Conservation (phyloP, 1,140 invertebrate genomes). For the Aleiodes sp. region DNA sequence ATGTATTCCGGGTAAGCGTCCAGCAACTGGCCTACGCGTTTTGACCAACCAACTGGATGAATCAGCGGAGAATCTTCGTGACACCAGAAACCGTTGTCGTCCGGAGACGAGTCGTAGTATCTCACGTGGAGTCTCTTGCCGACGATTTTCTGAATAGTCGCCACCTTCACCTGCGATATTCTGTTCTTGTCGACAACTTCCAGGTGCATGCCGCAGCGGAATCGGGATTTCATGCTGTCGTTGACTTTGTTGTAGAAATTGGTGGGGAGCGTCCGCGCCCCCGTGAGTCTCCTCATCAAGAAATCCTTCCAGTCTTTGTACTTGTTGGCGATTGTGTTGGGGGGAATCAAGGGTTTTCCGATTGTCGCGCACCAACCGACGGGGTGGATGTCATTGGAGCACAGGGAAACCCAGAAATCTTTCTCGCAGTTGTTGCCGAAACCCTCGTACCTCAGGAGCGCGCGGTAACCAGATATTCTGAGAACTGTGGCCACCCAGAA, state of each 20-base stretch:
- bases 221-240: constrained; percentile 84
- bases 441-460: constrained; percentile 92
- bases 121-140: constrained; percentile 90
- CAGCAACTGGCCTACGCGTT: constrained; percentile 81
- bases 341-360: constrained; percentile 93
- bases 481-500: constrained; percentile 96
- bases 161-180: constrained; percentile 92
- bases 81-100: constrained; percentile 92
- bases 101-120: constrained; percentile 84
- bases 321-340: constrained; percentile 89
- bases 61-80: constrained; percentile 94
- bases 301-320: constrained; percentile 97
- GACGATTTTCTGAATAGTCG: constrained; percentile 87
- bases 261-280: constrained; percentile 90
- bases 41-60: constrained; percentile 95
- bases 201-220: constrained; percentile 82
- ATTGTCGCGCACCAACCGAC: constrained; percentile 97
- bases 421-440: constrained; percentile 87
- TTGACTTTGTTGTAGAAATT: constrained; percentile 91
- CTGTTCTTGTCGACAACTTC: constrained; percentile 97
- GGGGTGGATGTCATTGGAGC: constrained; percentile 91
- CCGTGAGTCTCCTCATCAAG: constrained; percentile 87
- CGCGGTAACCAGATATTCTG: constrained; percentile 91
- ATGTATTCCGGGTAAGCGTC: constrained; percentile 82
- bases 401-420: constrained; percentile 96